These are phyloP conservation scores for Mus minutoides DNA, from an alignment of 2,797 vertebrate genomes.

Conservation along the genomic window DNA sequence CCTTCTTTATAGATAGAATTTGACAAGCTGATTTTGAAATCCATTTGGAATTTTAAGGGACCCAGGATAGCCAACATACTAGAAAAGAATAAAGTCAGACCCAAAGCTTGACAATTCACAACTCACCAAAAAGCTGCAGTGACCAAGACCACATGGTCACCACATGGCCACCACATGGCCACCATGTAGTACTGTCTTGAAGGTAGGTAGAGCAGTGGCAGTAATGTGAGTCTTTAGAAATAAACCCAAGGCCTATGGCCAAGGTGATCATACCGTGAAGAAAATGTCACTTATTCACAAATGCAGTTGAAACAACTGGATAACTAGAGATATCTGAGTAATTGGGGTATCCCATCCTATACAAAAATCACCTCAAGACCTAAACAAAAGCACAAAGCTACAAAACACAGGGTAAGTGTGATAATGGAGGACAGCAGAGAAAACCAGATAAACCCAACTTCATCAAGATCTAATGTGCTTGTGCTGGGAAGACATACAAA, in stretches of 20 bases:
- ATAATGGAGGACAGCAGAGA: background rate
- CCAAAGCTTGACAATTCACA: background rate
- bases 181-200: background rate
- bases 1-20: slow-evolving; percentile 58
- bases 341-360: background rate
- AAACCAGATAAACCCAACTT: background rate
- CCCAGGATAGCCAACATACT: background rate
- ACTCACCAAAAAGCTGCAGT: background rate
- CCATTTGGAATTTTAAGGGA: background rate
- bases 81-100: slow-evolving; percentile 19
- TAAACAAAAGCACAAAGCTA: slow-evolving; percentile 6
- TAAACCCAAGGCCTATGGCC: background rate
- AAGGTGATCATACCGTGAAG: background rate
- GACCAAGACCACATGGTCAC: background rate
- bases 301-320: too few relatives aligned
- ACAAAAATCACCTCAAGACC: slow-evolving; percentile 32
- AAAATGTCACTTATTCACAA: background rate
- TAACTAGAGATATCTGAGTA: background rate
- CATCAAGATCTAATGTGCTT: slow-evolving; percentile 1
- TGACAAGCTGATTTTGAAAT: slow-evolving; percentile 48
- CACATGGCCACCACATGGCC: background rate
- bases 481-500: background rate
- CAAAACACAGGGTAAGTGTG: slow-evolving; percentile 5
- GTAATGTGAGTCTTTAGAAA: slow-evolving; percentile 37
- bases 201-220: background rate